These are phyloP conservation scores for Serranochromis macrocephalus DNA, from an alignment of 2,113 vertebrate genomes.

Conservation along the genomic window DNA sequence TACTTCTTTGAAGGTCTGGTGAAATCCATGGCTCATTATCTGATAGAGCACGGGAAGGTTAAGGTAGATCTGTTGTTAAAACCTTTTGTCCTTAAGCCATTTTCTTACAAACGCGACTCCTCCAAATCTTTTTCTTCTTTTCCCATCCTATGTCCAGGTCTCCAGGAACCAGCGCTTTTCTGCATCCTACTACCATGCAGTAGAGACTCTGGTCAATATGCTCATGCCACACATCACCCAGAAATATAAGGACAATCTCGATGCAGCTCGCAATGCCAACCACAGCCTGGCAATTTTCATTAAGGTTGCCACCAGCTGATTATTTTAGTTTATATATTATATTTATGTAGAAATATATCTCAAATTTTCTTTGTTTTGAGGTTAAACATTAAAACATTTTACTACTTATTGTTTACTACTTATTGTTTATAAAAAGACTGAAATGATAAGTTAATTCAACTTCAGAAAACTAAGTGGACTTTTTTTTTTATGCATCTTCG, in stretches of 20 bases:
- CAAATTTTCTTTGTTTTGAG: neutral
- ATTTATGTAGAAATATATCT: neutral
- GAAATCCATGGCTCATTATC: conserved; percentile 94
- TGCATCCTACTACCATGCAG: conserved; percentile 84
- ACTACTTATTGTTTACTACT: neutral
- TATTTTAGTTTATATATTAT: neutral
- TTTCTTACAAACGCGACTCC: neutral
- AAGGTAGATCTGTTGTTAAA: conserved; percentile 68
- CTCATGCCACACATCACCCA: conserved; percentile 96
- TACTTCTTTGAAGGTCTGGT: conserved; percentile 96
- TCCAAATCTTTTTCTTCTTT: neutral
- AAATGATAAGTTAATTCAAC: neutral
- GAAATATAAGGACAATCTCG: conserved; percentile 94
- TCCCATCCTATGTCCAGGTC: conserved; percentile 62
- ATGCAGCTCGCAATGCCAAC: conserved; percentile 93
- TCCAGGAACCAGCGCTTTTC: conserved; percentile 91
- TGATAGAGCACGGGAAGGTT: conserved; percentile 87
- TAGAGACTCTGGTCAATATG: conserved; percentile 93
- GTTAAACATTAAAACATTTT: neutral
- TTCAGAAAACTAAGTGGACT: neutral
- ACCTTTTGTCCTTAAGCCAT: neutral
- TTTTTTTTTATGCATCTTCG: neutral
- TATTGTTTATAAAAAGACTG: neutral
- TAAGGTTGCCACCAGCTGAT: conserved; percentile 73
- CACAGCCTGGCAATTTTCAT: conserved; percentile 93